Base-by-base conservation (phyloP, 2,113 vertebrate genomes). In the Chloroceryle aenea region DNA sequence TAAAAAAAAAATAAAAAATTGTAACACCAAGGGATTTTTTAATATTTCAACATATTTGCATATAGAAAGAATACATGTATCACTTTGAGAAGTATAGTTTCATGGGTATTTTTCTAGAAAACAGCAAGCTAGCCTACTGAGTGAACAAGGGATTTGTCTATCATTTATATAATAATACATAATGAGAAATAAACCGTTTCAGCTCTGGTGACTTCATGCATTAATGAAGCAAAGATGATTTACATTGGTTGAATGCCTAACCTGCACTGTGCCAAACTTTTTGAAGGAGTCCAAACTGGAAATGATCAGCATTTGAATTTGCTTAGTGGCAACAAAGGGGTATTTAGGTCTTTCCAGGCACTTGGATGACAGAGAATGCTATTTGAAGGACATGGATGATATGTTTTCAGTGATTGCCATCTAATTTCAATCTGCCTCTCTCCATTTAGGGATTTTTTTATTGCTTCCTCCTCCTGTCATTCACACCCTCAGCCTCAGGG, bases 341-440 rank as follows among this genome's bases (percentile, higher is more conserved):
- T 77, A 78, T 94, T 96, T 85, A 87, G 84, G 85, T 91, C 30
- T 87, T 89, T 91, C 56, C 69, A 90, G 62, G 47, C 61, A 29
- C 52, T 68, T 71, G 80, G 56, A 95, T 82, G 73, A 72, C 47
- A 91, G 69, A 87, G 59, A 92, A 92, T 34, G 80, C 59, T 42
- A 55, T 91, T 36, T 78, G 76, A 91, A 87, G 76, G 94, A 89
- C 73, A 95, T 52, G 89, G 94, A 91, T 91, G 69, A 89, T 87
- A 63, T 11, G 40, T 75, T 95, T 77, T 72, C 93, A 89, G 86
- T 94, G 95, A 95, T n/a, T 92, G 93, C 93, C 64, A 67, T 78
- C 84, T 92, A 72, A 91, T 91, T 95, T 94, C 87, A 78, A 61
- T 87, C 86, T 95, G 80, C 20, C 69, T 89, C 64, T 95, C 89